Percentiles rank a stretch among this genome's conserved stretches.
phyloP scores from a whole-genome alignment of 2,113 vertebrate species.

The Thunnus thynnus region DNA sequence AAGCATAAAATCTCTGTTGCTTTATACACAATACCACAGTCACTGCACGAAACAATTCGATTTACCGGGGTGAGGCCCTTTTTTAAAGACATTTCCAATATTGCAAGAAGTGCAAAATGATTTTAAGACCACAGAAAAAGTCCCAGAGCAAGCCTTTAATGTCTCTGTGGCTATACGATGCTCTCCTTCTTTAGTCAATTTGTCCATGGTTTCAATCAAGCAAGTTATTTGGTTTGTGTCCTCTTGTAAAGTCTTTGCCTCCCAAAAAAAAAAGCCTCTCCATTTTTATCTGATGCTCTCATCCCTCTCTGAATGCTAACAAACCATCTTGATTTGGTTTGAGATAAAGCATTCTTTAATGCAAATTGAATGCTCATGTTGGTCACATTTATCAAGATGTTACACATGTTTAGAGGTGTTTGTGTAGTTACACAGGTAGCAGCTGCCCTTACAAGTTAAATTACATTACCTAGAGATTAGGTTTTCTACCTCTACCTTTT shows the following conservation, averaged over 20 bases:
- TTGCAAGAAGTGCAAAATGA: slow-evolving; percentile 74
- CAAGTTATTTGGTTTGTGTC: slow-evolving; percentile 70
- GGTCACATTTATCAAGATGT: slow-evolving; percentile 19
- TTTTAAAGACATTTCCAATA: slow-evolving; percentile 69
- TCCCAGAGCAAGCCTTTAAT: slow-evolving; percentile 68
- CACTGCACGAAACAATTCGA: slow-evolving; percentile 65
- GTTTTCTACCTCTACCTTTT: no score
- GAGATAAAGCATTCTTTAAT: slow-evolving; percentile 38
- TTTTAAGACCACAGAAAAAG: slow-evolving; percentile 73
- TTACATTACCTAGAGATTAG: no score
- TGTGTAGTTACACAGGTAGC: slow-evolving; percentile 20
- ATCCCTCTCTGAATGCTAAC: slow-evolving; percentile 23
- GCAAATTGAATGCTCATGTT: slow-evolving; percentile 30
- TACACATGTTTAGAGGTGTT: slow-evolving; percentile 39
- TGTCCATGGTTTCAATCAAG: slow-evolving; percentile 77
- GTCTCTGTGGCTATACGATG: slow-evolving; percentile 61
- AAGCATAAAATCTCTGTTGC: slow-evolving; percentile 64
- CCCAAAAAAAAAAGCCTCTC: slow-evolving; percentile 16
- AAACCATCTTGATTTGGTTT: slow-evolving; percentile 50
- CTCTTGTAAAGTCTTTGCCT: slow-evolving; percentile 47
- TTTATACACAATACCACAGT: slow-evolving; percentile 70
- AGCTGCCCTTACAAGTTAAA: background rate
- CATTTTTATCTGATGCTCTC: slow-evolving; percentile 40
- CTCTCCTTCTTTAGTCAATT: slow-evolving; percentile 59
- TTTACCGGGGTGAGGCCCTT: slow-evolving; percentile 59